Conservation (phyloP, 2,113 vertebrate species). For the Terrapene triunguis region DNA sequence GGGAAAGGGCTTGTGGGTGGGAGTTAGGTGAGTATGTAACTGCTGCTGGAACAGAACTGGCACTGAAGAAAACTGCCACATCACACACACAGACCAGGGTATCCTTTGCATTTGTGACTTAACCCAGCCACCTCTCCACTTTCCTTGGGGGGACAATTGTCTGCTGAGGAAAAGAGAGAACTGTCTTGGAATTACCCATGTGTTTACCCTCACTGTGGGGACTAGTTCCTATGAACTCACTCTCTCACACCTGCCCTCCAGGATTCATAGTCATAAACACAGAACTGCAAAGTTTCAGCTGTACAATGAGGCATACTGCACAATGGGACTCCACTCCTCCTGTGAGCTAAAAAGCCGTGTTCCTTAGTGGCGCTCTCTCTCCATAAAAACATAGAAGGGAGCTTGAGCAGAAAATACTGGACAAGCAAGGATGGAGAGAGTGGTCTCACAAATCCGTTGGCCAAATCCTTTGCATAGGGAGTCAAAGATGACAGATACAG, state of each 20-base stretch:
- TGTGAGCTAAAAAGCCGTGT: neutral
- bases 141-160: constrained; percentile 33
- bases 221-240: neutral
- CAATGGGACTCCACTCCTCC: neutral
- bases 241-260: neutral
- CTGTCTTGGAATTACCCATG: neutral
- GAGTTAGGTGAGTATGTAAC: constrained; percentile 59
- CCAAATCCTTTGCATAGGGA: neutral
- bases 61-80: constrained; percentile 47
- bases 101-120: constrained; percentile 27
- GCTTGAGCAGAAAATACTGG: neutral
- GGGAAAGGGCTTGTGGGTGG: constrained; percentile 34
- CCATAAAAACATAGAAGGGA: neutral
- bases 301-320: neutral
- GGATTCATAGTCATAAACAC: neutral
- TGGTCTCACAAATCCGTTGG: neutral
- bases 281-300: neutral
- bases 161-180: constrained; percentile 43
- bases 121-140: constrained; percentile 42
- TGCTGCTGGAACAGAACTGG: constrained; percentile 30
- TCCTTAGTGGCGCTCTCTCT: no score
- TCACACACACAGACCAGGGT: neutral
- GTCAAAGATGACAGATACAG: neutral
- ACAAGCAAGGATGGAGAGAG: neutral
- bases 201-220: neutral